Evolutionary conservation across 2,888 invertebrate species (phyloP), one percentile per base, ranked within the genome.

Genomic region (Archips crataeganus): DNA sequence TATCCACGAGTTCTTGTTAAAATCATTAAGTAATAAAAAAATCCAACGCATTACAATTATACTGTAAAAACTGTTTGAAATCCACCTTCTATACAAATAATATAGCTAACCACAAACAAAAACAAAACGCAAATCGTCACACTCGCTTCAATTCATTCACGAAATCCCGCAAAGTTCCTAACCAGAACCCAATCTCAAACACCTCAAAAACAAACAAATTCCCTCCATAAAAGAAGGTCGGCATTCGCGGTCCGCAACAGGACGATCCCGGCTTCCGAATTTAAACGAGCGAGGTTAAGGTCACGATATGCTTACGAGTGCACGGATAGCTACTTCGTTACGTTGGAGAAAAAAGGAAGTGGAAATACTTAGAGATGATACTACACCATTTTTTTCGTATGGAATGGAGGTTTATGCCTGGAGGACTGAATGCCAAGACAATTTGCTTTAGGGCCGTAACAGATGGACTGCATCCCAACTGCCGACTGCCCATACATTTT

Each of bases 251-350:
- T 23, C 63, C 57, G 62, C 57, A 57, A 63, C 70, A 36, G 63
- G 68, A 62, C 45, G 70, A 39, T 15, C n/a, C 62, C 62, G 60
- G 63, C 51, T 60, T 65, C 71, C 66, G 71, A 72, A 72, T 67
- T 67, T 34, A 57, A 68, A 42, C 64, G 70, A 66, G 54, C 54
- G 63, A 47, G 70, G 76, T 73, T 70, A 75, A 77, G 77, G 77
- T 71, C 65, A 61, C 80, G 79, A 82, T 81, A 81, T 81, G 77
- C 81, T 81, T 81, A 79, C 80, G 79, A 75, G 66, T 59, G 73
- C 68, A 79, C 86, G 85, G 90, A 87, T 83, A 83, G 90, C 90
- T 88, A 90, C 92, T 87, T 89, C 86, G 87, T 88, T 90, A 90
- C 91, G 87, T 84, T 80, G 79, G 77, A 79, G 81, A 83, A 88